Percentiles rank a stretch among this genome's conserved stretches.
These are phyloP conservation scores for Amazona guildingii DNA, from an alignment of 2,113 vertebrate species.

Conservation along the genomic window DNA sequence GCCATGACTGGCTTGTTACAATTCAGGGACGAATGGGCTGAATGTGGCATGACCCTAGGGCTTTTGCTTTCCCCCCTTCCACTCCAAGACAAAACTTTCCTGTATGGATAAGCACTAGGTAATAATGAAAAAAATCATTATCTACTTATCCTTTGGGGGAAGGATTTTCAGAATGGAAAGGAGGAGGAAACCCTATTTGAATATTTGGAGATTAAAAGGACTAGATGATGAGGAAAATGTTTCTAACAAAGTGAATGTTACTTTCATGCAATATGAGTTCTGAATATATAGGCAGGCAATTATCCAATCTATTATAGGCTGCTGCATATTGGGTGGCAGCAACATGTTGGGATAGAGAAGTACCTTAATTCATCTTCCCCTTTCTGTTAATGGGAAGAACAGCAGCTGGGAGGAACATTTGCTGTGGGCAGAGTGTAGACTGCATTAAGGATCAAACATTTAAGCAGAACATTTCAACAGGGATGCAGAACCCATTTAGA, in stretches of 20 bases:
- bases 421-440: conserved; percentile 54
- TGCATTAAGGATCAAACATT: conserved; percentile 60
- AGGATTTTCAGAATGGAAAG: not conserved
- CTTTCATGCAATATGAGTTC: not conserved
- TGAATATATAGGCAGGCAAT: not conserved
- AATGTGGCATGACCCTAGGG: not conserved
- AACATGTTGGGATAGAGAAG: not conserved
- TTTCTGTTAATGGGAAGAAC: conserved; percentile 58
- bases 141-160: not conserved
- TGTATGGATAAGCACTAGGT: not conserved
- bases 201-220: not conserved
- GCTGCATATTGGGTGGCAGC: not conserved
- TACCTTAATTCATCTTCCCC: conserved; percentile 44
- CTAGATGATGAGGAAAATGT: not conserved
- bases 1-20: not conserved
- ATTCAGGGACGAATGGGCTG: not conserved
- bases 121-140: not conserved
- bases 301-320: not conserved
- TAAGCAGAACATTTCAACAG: conserved; percentile 65
- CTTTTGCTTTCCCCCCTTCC: not conserved
- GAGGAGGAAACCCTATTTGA: not conserved
- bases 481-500: conserved; percentile 60
- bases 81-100: not conserved
- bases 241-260: not conserved
- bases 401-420: conserved; percentile 73